Base-by-base conservation (phyloP, 2,888 invertebrate species). In the Xanthorhoe designata region DNA sequence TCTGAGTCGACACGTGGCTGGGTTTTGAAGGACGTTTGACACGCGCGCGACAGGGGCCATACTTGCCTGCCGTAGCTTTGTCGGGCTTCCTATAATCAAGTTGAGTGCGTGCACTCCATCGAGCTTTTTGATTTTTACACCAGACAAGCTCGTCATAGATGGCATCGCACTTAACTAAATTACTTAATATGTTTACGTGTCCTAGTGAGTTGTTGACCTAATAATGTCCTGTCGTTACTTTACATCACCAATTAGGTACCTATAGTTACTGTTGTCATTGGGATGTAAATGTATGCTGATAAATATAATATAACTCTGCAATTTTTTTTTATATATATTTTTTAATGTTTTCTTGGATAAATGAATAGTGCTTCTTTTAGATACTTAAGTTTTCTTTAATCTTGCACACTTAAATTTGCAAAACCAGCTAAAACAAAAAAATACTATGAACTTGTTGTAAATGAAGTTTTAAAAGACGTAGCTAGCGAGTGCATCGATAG, bases 31-130 rank as follows among this genome's bases (percentile, higher is more conserved):
- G 78, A 77, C 76, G 69, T 13, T 18, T 68, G 78, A 69, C 85
- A 81, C 84, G 83, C 73, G 80, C 84, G 83, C 73, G 80, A 62
- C 67, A 54, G 76, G 73, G 78, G 80, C 76, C 72, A 75, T 72
- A 74, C 70, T 70, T 71, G 80, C 81, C 52, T 24, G 80, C 78
- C 81, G 79, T 76, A 71, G 74, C 73, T 78, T 81, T 79, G 78
- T 76, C 82, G 80, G 85, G 85, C 86, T 86, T 87, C 87, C 79
- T 84, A 90, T 92, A 94, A 94, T 94, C 91, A 94, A 92, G 91
- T 94, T 94, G 94, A 94, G 91, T 93, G 88, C 84, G 85, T 84
- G 85, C 81, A 83, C 77, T 76, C 74, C 87, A 86, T 84, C 83
- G 84, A 65, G 64, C 70, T 85, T 91, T 91, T 91, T 88, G 87